Evolutionary conservation across 2,888 invertebrate genomes (phyloP), one percentile per base, ranked within the genome.

Genomic region (Drosophila anomalata): DNA sequence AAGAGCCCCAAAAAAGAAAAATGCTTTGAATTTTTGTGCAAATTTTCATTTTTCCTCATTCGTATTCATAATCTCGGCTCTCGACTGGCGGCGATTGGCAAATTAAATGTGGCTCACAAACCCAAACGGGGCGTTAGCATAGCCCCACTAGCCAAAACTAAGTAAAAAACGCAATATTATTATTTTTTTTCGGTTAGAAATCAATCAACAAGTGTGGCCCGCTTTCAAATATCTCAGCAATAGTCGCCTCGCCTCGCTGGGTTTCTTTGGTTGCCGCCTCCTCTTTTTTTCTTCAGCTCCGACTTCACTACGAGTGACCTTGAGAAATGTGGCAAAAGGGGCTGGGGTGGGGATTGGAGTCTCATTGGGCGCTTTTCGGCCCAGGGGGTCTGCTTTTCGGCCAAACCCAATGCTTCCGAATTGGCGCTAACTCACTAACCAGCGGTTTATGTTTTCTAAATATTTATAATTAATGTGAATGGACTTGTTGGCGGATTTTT

Each of bases 141-240:
- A 53, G 71, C 71, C 52, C 52, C 47, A 48, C 47, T 36, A 36
- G 46, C 36, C 48, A 29, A 57, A 17, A 2, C 33, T 4, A 24
- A 59, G 42, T 39, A 67, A 69, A 70, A 70, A 69, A 59, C 44
- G 78, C 72, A 61, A 71, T 39, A 67, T 67, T 67, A 42, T 48
- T 47, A 31, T 58, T 12, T 50, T 44, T 76, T 59, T 46, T 47
- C 50, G 54, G 51, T 42, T 74, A 69, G 76, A 84, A 82, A 82
- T 82, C 81, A 87, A 82, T 84, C 87, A 82, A 66, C 84, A 87
- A 84, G 87, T 81, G 87, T 68, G 68, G 87, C 81, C 76, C 78
- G 78, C 81, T 87, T 87, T 87, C 87, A 82, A 80, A 87, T 78
- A 61, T 50, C 66, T 56, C 53, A 47, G 58, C 67, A 60, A 71